Percentiles rank a stretch among this genome's conserved stretches.
phyloP scores from a whole-genome alignment of 2,888 invertebrate genomes.

The Phalera bucephala region DNA sequence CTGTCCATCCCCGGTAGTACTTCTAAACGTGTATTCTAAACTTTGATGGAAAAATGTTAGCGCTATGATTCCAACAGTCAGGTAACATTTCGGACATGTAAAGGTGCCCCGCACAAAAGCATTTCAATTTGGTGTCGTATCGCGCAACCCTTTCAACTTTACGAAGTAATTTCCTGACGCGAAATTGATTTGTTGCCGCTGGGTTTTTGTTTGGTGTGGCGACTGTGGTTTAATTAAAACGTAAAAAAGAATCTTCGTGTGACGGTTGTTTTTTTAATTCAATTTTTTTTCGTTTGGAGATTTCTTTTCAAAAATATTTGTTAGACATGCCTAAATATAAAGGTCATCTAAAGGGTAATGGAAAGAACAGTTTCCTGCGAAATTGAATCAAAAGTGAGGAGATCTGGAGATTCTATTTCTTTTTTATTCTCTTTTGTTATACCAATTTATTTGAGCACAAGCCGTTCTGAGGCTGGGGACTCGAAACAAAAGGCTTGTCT shows the following conservation, averaged over 20 bases:
- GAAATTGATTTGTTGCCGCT: slow-evolving; percentile 78
- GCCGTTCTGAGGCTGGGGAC: too few species aligned
- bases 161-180: slow-evolving; percentile 78
- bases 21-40: slow-evolving; percentile 36
- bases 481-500: too few species aligned
- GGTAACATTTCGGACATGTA: slow-evolving; percentile 74
- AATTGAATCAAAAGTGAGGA: too few species aligned
- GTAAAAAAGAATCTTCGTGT: slow-evolving; percentile 42
- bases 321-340: too few species aligned
- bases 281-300: too few species aligned
- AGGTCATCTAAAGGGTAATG: too few species aligned
- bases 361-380: too few species aligned
- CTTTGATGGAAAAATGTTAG: slow-evolving; percentile 58
- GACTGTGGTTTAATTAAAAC: slow-evolving; percentile 69
- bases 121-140: slow-evolving; percentile 79
- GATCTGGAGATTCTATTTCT: too few species aligned
- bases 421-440: too few species aligned
- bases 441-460: too few species aligned
- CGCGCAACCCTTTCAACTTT: slow-evolving; percentile 74
- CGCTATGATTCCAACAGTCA: slow-evolving; percentile 59
- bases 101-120: too few species aligned
- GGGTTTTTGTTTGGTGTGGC: slow-evolving; percentile 67
- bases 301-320: too few species aligned
- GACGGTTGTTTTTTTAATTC: slow-evolving; percentile 4
- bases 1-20: neutral